Conservation (phyloP, 1,140 invertebrate species). For the Protaetia brevitarsis region DNA sequence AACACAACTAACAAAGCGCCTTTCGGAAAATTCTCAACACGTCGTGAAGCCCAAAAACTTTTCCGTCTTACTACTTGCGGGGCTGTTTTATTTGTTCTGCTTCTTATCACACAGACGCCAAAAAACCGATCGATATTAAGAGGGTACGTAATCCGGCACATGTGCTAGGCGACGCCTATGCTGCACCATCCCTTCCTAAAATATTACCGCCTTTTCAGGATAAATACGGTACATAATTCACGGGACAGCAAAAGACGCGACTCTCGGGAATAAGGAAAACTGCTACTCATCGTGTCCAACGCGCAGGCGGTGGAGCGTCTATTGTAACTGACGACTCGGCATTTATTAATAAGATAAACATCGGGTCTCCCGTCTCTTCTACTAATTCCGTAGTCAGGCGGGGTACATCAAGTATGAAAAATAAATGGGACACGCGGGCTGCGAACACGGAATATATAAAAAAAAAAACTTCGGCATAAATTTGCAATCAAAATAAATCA, state of each 20-base stretch:
- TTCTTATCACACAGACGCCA: background rate
- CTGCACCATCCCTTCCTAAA: background rate
- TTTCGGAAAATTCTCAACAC: background rate
- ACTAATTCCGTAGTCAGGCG: background rate
- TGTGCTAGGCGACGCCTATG: background rate
- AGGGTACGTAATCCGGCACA: conserved; percentile 1
- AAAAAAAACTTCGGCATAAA: conserved; percentile 4
- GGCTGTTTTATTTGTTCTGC: background rate
- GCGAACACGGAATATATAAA: conserved; percentile 1
- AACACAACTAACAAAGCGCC: background rate
- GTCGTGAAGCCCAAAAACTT: background rate
- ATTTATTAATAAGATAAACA: conserved; percentile 12
- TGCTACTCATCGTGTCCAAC: background rate
- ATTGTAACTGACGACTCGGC: background rate
- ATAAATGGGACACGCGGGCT: background rate
- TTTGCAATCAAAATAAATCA: conserved; percentile 17
- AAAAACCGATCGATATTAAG: background rate
- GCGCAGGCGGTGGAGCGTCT: background rate
- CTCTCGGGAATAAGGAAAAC: background rate
- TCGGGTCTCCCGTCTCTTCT: background rate
- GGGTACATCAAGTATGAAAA: conserved; percentile 15
- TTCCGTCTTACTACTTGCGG: background rate
- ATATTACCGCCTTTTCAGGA: conserved; percentile 1
- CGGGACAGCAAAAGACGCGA: background rate
- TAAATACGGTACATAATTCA: background rate